These are phyloP conservation scores for Allochrocebus solatus DNA, from an alignment of 2,797 vertebrate species.

Conservation along the genomic window DNA sequence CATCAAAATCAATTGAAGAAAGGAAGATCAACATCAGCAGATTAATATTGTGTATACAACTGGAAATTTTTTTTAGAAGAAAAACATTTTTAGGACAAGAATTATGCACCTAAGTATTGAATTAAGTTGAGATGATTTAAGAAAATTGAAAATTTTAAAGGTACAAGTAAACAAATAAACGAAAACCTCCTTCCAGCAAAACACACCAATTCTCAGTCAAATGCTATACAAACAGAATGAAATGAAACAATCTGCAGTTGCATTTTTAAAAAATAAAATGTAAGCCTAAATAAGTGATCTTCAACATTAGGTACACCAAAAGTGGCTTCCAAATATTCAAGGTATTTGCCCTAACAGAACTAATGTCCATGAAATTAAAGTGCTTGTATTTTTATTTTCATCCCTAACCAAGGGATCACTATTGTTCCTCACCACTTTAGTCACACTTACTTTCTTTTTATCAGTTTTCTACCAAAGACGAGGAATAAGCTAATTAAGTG, in stretches of 20 bases:
- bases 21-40: accelerated
- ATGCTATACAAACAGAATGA: background rate
- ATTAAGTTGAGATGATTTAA: too few relatives aligned
- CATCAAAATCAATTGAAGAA: background rate
- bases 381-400: background rate
- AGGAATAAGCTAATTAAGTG: background rate
- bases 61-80: background rate
- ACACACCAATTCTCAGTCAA: background rate
- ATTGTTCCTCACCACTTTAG: background rate
- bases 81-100: background rate
- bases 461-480: accelerated
- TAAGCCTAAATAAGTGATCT: background rate
- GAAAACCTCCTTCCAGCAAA: background rate
- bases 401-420: background rate
- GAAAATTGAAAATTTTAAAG: background rate
- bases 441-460: background rate
- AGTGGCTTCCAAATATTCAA: accelerated
- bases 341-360: accelerated
- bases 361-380: background rate
- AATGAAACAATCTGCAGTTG: accelerated
- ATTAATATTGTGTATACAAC: accelerated
- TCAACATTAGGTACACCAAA: background rate
- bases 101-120: background rate
- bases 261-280: background rate
- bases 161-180: background rate